A percentile compares a stretch with the other conserved stretches of the same genome.
These are phyloP conservation scores for Arrhopalites spinosus DNA, from an alignment of 2,888 invertebrate genomes.

Conservation along the genomic window DNA sequence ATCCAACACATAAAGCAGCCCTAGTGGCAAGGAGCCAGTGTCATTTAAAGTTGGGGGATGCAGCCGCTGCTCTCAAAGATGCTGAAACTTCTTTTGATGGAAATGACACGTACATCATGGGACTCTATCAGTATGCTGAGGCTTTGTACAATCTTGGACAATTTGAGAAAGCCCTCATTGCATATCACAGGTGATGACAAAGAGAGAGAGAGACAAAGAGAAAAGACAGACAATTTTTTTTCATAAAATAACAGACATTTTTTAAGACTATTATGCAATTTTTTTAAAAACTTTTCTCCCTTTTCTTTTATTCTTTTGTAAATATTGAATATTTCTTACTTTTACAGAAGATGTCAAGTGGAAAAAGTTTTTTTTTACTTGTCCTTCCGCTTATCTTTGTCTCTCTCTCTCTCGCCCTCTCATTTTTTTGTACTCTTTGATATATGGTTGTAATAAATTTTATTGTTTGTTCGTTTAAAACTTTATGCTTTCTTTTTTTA, in stretches of 20 bases:
- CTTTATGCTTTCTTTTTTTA: no score
- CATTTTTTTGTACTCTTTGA: not conserved
- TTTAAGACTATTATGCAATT: no score
- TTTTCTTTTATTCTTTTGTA: no score
- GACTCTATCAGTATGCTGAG: conserved; percentile 54
- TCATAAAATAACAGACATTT: no score
- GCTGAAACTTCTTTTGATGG: conserved; percentile 52
- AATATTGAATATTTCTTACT: no score
- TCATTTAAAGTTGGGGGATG: conserved; percentile 54
- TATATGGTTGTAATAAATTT: not conserved
- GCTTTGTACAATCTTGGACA: conserved; percentile 54
- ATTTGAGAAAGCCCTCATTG: conserved; percentile 55
- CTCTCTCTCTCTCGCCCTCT: not conserved
- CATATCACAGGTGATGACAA: conserved; percentile 46
- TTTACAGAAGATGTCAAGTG: no score
- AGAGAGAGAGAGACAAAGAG: not conserved
- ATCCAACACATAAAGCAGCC: conserved; percentile 53
- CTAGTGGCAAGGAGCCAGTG: conserved; percentile 54
- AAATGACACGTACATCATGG: conserved; percentile 50
- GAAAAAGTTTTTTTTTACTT: not conserved
- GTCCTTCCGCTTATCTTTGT: conserved; percentile 7
- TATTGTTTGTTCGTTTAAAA: no score
- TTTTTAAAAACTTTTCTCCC: not conserved
- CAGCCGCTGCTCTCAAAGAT: conserved; percentile 52
- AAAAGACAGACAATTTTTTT: no score